phyloP scores from a whole-genome alignment of 2,888 invertebrate species.

The Scelioninae gen. 2 region DNA sequence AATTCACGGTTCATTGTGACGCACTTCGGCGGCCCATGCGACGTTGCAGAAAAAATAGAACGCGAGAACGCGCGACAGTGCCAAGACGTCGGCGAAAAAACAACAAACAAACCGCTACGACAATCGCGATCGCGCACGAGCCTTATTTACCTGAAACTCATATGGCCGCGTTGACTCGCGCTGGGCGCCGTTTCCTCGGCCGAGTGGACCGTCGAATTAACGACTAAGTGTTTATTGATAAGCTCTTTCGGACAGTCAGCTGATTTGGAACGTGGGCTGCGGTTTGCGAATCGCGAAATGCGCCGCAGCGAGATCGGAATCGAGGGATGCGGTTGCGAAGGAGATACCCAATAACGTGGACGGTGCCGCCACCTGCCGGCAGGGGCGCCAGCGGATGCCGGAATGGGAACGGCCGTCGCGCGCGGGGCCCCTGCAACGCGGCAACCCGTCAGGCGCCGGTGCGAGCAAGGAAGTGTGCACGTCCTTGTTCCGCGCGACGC shows the following conservation, averaged over 20 bases:
- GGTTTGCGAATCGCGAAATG: constrained; percentile 45
- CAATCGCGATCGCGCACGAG: background rate
- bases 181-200: background rate
- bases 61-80: constrained; percentile 6
- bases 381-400: too few relatives aligned
- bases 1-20: too few relatives aligned
- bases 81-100: background rate
- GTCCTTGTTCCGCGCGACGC: too few relatives aligned
- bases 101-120: too few relatives aligned
- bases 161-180: constrained; percentile 18
- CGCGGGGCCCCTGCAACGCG: too few relatives aligned
- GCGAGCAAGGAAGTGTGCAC: too few relatives aligned
- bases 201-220: constrained; percentile 6
- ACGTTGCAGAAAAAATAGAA: constrained; percentile 26
- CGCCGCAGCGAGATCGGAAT: constrained; percentile 49
- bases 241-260: constrained; percentile 40
- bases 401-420: too few relatives aligned
- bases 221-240: constrained; percentile 20
- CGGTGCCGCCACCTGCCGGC: constrained; percentile 35
- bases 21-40: too few relatives aligned
- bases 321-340: constrained; percentile 26
- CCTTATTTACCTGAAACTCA: constrained; percentile 40
- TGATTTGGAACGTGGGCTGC: constrained; percentile 43
- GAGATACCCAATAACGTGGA: constrained; percentile 31
- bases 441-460: too few relatives aligned